A percentile compares a stretch with the other conserved stretches of the same genome.
These are phyloP conservation scores for Trialeurodes vaporariorum DNA, from an alignment of 1,140 invertebrate genomes.

Conservation along the genomic window DNA sequence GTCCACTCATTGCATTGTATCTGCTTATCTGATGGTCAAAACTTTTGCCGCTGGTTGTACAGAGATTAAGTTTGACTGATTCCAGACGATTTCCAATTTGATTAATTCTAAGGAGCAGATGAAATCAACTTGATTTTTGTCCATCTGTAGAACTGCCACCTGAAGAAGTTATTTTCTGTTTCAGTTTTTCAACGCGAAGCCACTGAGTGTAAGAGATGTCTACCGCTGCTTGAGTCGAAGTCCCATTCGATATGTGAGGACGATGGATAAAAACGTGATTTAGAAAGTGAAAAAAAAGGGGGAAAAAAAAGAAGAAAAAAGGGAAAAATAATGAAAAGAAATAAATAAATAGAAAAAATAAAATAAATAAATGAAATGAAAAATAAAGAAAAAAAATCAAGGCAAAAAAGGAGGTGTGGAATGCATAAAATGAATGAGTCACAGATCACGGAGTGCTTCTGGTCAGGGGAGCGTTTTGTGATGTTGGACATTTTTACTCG, in stretches of 20 bases:
- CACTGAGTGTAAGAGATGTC: background rate
- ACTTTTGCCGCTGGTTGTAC: too few species aligned
- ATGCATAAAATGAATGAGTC: too few species aligned
- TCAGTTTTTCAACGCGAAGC: background rate
- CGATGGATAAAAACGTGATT: background rate
- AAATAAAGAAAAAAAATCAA: background rate
- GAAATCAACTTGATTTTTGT: background rate
- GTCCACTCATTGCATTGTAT: too few species aligned
- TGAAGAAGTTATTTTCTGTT: background rate
- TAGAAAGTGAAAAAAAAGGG: background rate
- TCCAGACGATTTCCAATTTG: background rate
- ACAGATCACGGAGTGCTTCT: too few species aligned
- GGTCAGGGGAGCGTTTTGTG: too few species aligned
- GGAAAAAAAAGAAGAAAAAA: background rate
- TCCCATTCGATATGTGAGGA: background rate
- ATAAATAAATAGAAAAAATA: background rate
- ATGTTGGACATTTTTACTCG: too few species aligned
- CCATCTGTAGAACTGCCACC: background rate
- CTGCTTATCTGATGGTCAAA: too few species aligned
- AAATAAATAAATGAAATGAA: background rate
- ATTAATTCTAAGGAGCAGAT: background rate
- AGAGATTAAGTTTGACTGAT: background rate
- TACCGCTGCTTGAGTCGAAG: background rate
- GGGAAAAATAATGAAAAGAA: too few species aligned
- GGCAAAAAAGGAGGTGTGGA: background rate